Evolutionary conservation across 2,888 invertebrate genomes (phyloP).

Genomic region (Harpalus rubripes): DNA sequence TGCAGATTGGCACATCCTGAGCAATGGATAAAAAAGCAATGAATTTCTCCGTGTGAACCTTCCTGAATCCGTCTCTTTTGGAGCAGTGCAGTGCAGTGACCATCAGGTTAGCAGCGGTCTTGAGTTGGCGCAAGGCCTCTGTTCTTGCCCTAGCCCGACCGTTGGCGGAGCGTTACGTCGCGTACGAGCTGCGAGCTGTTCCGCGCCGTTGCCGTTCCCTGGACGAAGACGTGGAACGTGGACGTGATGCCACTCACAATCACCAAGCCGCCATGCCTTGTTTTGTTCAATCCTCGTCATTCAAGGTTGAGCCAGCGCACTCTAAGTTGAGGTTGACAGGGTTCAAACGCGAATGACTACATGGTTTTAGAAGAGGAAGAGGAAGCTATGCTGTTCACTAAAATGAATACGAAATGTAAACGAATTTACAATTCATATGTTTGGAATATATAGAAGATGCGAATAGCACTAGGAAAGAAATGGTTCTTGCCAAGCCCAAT

Average conservation of each 20-base stretch:
- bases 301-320: constrained; percentile 4
- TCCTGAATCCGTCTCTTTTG: constrained; percentile 5
- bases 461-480: too few relatives aligned
- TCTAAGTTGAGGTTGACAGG: not conserved
- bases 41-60: not conserved
- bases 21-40: not conserved
- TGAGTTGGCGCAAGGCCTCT: constrained; percentile 44
- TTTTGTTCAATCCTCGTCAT: constrained; percentile 42
- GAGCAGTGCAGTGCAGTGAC: constrained; percentile 45
- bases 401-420: not conserved
- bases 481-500: too few relatives aligned
- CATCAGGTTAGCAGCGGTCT: constrained; percentile 7
- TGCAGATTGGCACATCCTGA: not conserved
- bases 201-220: constrained; percentile 30
- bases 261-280: not conserved
- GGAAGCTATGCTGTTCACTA: not conserved
- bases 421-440: too few relatives aligned
- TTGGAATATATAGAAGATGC: too few relatives aligned
- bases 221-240: not conserved
- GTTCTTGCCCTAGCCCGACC: constrained; percentile 63
- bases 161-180: constrained; percentile 14
- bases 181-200: not conserved
- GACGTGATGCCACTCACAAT: constrained; percentile 36
- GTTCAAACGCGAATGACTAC: not conserved
- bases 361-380: not conserved